Percentiles rank a stretch among this genome's conserved stretches.
Conservation (phyloP, 1,140 invertebrate species). For the Procambarus virginalis region DNA sequence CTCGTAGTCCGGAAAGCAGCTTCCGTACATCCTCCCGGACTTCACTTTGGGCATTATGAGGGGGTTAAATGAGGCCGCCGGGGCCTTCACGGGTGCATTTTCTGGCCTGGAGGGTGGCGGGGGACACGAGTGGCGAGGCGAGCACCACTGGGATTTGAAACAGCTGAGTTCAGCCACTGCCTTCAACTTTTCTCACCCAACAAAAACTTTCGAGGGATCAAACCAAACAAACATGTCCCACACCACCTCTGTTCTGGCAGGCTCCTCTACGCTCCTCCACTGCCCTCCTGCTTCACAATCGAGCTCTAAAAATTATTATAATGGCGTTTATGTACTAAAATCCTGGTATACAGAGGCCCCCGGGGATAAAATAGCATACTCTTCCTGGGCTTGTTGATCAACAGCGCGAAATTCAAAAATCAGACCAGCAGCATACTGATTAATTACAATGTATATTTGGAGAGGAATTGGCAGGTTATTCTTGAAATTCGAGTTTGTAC, state of each 20-base stretch:
- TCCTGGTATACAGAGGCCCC: too few species aligned
- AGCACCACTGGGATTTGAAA: not conserved
- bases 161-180: not conserved
- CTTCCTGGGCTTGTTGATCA: not conserved
- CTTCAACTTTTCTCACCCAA: constrained; percentile 37
- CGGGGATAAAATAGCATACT: too few species aligned
- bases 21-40: constrained; percentile 42
- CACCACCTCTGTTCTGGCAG: not conserved
- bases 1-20: constrained; percentile 55
- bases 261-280: not conserved
- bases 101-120: not conserved
- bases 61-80: not conserved
- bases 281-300: too few species aligned
- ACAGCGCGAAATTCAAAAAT: not conserved
- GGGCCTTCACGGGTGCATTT: not conserved
- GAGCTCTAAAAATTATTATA: too few species aligned
- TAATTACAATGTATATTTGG: too few species aligned
- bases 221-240: constrained; percentile 66
- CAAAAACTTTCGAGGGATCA: constrained; percentile 56
- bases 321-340: too few species aligned
- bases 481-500: too few species aligned
- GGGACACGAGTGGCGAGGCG: not conserved
- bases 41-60: constrained; percentile 59
- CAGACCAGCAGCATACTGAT: not conserved
- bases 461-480: too few species aligned